Evolutionary conservation across 1,140 invertebrate species (phyloP).

Genomic region (Cydia pomonella): DNA sequence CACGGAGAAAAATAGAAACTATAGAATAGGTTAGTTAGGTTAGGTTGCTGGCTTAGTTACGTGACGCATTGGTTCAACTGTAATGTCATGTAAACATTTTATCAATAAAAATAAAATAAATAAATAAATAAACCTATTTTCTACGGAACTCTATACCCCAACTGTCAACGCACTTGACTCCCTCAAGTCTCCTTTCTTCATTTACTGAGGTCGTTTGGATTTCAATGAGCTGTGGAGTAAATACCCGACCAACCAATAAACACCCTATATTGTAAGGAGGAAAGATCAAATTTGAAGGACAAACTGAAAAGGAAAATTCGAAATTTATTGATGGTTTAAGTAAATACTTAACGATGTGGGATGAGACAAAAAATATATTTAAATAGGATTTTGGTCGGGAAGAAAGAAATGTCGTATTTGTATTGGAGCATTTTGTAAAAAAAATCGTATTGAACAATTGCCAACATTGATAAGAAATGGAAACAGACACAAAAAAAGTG

Average conservation of each 20-base stretch:
- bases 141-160: background rate
- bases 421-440: no score
- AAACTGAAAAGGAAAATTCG: background rate
- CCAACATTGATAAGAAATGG: background rate
- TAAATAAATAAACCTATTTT: background rate
- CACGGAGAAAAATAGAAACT: no score
- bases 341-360: slow-evolving; percentile 24
- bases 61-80: no score
- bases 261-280: background rate
- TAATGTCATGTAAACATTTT: no score
- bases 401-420: background rate
- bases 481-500: no score
- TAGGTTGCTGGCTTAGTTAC: no score
- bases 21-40: no score
- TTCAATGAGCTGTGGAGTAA: slow-evolving; percentile 26
- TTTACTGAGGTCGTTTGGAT: slow-evolving; percentile 30
- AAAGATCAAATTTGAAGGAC: background rate
- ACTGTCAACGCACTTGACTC: slow-evolving; percentile 1
- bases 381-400: background rate
- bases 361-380: background rate
- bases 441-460: background rate
- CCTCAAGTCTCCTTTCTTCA: background rate
- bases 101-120: no score
- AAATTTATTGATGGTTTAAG: slow-evolving; percentile 24
- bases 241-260: background rate